Base-by-base conservation (phyloP, 2,113 vertebrate genomes). In the Odontophorus gujanensis region DNA sequence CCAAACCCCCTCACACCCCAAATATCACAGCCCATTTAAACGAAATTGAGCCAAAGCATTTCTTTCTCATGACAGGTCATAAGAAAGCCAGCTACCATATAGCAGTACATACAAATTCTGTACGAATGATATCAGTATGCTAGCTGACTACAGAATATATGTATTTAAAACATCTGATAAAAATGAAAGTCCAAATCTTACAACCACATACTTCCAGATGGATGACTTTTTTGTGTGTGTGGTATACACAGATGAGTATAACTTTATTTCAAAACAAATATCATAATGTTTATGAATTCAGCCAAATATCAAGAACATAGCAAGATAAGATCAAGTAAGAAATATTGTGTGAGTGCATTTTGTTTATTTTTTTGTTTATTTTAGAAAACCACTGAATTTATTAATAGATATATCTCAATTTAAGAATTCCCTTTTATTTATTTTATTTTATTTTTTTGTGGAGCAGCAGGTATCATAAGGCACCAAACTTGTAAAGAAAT, bases 51-150 rank as follows among this genome's bases (percentile, higher is more conserved):
- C 76, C 82, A 89, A 93, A 91, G 11, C 7, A 47, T 76, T 93
- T 91, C 53, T 69, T 86, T n/a, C 40, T 81, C 53, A 38, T 65
- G 24, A 74, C 12, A 88, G 69, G 85, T 93, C 89, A 92, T 14
- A 77, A 22, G 32, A 92, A 91, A 89, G 38, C 59, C 59, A 94
- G 40, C 28, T 75, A 89, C 84, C 47, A 3, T 32, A 45, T 85
- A 80, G 72, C 22, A 45, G 21, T 42, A 50, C 34, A 65, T 77
- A 83, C 40, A 81, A 81, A 84, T 81, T 78, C 65, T 87, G 8
- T 13, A 66, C 58, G 18, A 83, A 87, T 18, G 32, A 65, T 42
- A 82, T 20, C 30, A 24, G 42, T 91, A 17, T 74, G 42, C 5
- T 80, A 67, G 47, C 25, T 61, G 61, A 65, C 51, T 51, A 85